Evolutionary conservation across 2,888 invertebrate species (phyloP), one percentile per base, ranked within the genome.

Genomic region (Tetramorium bicarinatum): DNA sequence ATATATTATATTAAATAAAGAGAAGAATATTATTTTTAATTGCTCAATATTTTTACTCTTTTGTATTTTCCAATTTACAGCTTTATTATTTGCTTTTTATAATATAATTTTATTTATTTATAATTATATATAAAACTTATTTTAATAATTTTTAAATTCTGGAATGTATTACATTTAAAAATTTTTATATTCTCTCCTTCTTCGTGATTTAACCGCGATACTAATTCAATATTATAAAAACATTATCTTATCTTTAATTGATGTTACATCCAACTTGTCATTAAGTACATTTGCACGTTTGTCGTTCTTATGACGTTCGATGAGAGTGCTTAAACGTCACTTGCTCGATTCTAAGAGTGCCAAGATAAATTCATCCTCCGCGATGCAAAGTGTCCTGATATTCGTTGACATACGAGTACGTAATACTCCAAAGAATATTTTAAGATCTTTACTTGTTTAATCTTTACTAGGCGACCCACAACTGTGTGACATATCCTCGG

Each of bases 341-440:
- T 67, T 29, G 29, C 54, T 67, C 59, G 9, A 15, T 61, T 25
- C 54, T 29, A 41, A 67, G 77, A 67, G 66, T 67, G 77, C 77
- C 77, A 77, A 77, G 54, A 77, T 67, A 77, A 77, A 77, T 77
- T 77, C 67, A 77, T 77, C 62, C 49, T 41, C 11, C 18, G 41
- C 66, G 11, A 64, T 34, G 38, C 18, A n/a, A 66, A 66, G 18
- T 9, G 67, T 67, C 15, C 29, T 54, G 77, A 77, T 77, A 77
- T 66, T 77, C 54, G 77, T 77, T 66, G 77, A 77, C 77, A 77
- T 25, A 15, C n/a, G 66, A 41, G 54, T 66, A 77, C 41, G 25
- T 66, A 77, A 66, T n/a, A 52, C 52, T 77, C 62, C 47, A 66
- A 77, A 77, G n/a, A 77, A 66, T 77, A 77, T 77, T 77, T 77